Evolutionary conservation across 2,888 invertebrate species (phyloP), one percentile per base, ranked within the genome.

Genomic region (Elysia crispata): DNA sequence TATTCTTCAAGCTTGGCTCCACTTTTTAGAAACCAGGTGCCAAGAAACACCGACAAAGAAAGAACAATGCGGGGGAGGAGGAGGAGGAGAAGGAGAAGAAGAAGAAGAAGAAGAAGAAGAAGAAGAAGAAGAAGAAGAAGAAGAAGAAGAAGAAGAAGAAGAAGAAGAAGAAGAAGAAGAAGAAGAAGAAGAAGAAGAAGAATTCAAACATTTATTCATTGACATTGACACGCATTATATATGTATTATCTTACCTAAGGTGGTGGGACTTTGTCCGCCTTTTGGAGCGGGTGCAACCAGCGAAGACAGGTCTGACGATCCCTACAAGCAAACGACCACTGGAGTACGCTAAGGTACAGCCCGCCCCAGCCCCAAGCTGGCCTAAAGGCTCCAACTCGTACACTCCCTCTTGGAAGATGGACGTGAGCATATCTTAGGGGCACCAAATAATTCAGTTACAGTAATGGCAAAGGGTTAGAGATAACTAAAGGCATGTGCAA

Each of bases 181-280:
- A 69, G 69, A 69, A 30, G 31, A 31, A 69, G 69, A 69, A n/a
- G n/a, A n/a, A n/a, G n/a, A n/a, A n/a, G n/a, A n/a, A n/a, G n/a
- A n/a, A 69, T n/a, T n/a, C n/a, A n/a, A n/a, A n/a, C n/a, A n/a
- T n/a, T n/a, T n/a, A n/a, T n/a, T n/a, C n/a, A n/a, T n/a, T n/a
- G n/a, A n/a, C n/a, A n/a, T n/a, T n/a, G n/a, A n/a, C n/a, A n/a
- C n/a, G n/a, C n/a, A n/a, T n/a, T n/a, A n/a, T n/a, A n/a, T n/a
- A n/a, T n/a, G n/a, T n/a, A n/a, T n/a, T n/a, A 81, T 84, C 15
- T 81, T 41, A 6, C 41, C 41, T 11, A 41, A 90, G 90, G 57
- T 91, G 91, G 91, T 77, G 84, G 75, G 79, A 84, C 62, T 91
- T 90, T 78, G 75, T 90, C 15, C 86, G 87, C 1, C 88, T 90